Evolutionary conservation across 2,888 invertebrate genomes (phyloP), one percentile per base, ranked within the genome.

Genomic region (Acleris emargana): DNA sequence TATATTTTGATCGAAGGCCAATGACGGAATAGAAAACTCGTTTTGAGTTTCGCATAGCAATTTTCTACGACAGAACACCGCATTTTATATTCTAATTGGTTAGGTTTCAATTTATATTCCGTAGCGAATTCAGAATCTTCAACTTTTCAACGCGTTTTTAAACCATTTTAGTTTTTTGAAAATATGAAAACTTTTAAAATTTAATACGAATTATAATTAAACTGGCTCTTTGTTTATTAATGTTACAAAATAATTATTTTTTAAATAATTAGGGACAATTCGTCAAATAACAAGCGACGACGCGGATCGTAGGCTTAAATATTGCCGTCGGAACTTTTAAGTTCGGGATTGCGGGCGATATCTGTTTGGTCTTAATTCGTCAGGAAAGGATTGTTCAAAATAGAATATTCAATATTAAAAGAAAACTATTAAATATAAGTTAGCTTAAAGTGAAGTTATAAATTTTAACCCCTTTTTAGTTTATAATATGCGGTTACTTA

Each of bases 1-100:
- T 87, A 90, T 89, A 91, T 91, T 91, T 90, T 88, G 86, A 88
- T 88, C 84, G 86, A 88, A 88, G 88, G 87, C 88, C 88, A 90
- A 88, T 88, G 84, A 87, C 82, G 80, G 76, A 76, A 74, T 77
- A 79, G 79, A 79, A 76, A 64, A 66, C 76, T 73, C 72, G 73
- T 69, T 75, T 77, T 72, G 53, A 64, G 47, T 67, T 62, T 71
- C 43, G 61, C 68, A 49, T 58, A 50, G 57, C 58, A 22, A 67
- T 58, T 52, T 53, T 53, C 67, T 58, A 57, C 58, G 58, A 50
- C 58, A 17, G 59, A 47, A 18, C 18, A 47, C 43, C 32, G n/a
- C 11, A 58, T 55, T 64, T 55, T 20, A 49, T 49, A 54, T 43
- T 42, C 20, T 57, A 51, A 32, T 59, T 49, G 53, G 28, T 28